Percentiles rank a stretch among this genome's conserved stretches.
These are phyloP conservation scores for Drosophila miranda DNA, from an alignment of 1,140 invertebrate species.

Conservation along the genomic window DNA sequence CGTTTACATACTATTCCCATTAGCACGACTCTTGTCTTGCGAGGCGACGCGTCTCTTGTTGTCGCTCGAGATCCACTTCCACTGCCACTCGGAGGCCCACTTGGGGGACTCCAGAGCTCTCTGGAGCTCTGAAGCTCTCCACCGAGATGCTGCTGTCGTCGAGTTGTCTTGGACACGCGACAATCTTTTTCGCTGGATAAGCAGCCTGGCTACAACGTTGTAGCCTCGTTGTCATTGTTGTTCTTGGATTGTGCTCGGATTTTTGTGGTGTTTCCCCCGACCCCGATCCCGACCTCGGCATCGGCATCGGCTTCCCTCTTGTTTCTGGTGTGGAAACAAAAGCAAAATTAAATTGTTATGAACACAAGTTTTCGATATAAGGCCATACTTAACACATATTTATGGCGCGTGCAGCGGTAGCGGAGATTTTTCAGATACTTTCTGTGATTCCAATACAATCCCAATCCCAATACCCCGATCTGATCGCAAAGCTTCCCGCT, in stretches of 20 bases:
- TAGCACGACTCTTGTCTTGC: constrained; percentile 75
- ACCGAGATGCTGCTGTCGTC: constrained; percentile 35
- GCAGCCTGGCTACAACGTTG: constrained; percentile 10
- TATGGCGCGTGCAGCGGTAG: constrained; percentile 79
- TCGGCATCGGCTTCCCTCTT: background rate
- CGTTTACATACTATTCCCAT: constrained; percentile 81
- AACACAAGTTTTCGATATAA: constrained; percentile 79
- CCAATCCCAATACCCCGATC: background rate
- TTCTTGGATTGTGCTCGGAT: constrained; percentile 24
- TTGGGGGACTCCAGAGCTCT: background rate
- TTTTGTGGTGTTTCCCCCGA: background rate
- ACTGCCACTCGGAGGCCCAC: background rate
- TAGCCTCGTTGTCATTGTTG: constrained; percentile 43
- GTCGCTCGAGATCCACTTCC: constrained; percentile 47
- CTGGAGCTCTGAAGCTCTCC: background rate
- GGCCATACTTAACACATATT: constrained; percentile 77
- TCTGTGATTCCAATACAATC: constrained; percentile 11
- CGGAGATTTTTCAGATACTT: constrained; percentile 73
- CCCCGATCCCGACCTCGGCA: no score
- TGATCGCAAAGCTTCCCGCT: background rate
- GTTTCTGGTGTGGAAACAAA: constrained; percentile 57
- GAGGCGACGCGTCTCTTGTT: constrained; percentile 21
- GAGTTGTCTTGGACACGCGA: constrained; percentile 76
- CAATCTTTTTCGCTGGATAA: constrained; percentile 55
- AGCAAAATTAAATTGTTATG: constrained; percentile 81